Percentiles rank a stretch among this genome's conserved stretches.
phyloP scores from a whole-genome alignment of 2,888 invertebrate species.

The Dryadula phaetusa region DNA sequence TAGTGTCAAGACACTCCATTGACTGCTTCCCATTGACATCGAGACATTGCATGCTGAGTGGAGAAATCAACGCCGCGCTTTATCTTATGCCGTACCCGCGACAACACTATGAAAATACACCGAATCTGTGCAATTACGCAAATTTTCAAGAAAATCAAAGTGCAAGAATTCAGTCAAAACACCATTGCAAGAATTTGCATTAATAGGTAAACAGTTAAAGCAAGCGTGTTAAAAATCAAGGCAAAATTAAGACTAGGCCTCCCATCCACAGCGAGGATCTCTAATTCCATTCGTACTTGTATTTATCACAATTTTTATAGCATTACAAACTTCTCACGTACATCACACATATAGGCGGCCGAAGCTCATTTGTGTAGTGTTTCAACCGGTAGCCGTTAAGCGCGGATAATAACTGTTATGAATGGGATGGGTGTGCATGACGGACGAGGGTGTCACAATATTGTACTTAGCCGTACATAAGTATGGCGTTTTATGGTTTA shows the following conservation, averaged over 20 bases:
- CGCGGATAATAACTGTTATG: conserved; percentile 36
- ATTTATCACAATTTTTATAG: conserved; percentile 26
- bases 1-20: too few species aligned
- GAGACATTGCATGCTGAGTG: too few species aligned
- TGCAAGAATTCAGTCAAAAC: too few species aligned
- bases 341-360: too few species aligned
- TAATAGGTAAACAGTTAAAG: neutral
- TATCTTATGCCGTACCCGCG: too few species aligned
- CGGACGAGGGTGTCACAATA: conserved; percentile 25
- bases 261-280: neutral
- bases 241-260: neutral
- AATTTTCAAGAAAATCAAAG: too few species aligned
- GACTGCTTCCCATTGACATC: too few species aligned
- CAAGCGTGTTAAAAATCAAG: neutral
- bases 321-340: conserved; percentile 13
- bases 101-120: too few species aligned
- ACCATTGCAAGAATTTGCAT: too few species aligned
- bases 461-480: conserved; percentile 1
- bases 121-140: too few species aligned
- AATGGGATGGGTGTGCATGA: conserved; percentile 35
- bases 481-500: neutral
- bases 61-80: too few species aligned
- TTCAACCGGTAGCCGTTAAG: conserved; percentile 42
- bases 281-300: neutral
- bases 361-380: conserved; percentile 30